Percentiles rank a stretch among this genome's conserved stretches.
Conservation (phyloP, 2,888 invertebrate species). For the Ornithoptera priamus region DNA sequence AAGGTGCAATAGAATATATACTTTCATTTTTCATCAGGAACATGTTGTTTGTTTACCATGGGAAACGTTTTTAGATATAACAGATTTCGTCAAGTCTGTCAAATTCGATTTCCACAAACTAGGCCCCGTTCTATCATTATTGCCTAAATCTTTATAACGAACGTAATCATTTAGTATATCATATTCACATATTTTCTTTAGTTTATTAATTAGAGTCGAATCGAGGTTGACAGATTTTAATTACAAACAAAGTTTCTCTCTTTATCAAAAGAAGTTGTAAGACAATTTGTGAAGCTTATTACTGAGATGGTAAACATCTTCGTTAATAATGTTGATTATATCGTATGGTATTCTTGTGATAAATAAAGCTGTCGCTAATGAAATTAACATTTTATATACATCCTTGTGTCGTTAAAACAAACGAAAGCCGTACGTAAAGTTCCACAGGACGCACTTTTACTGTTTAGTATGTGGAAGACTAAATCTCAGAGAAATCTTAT, state of each 20-base stretch:
- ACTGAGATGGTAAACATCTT: not conserved
- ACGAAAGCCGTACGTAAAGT: conserved; percentile 43
- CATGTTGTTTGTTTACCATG: conserved; percentile 11
- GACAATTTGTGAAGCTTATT: not conserved
- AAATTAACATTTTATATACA: conserved; percentile 25
- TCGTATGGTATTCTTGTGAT: not conserved
- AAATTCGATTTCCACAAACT: conserved; percentile 17
- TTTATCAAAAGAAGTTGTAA: not conserved
- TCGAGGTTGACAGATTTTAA: not conserved
- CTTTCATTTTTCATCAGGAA: conserved; percentile 9
- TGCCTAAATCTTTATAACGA: no score
- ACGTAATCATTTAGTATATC: no score
- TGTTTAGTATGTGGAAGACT: conserved; percentile 30
- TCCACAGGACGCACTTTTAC: conserved; percentile 40
- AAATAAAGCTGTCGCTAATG: not conserved
- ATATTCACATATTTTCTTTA: not conserved
- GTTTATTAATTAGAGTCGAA: not conserved
- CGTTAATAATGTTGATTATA: not conserved
- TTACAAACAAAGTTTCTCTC: not conserved
- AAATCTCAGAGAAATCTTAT: conserved; percentile 22
- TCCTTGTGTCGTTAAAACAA: conserved; percentile 35
- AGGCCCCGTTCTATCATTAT: not conserved
- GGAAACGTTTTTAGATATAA: conserved; percentile 17
- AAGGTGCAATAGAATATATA: not conserved
- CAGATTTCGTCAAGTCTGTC: conserved; percentile 19